phyloP scores from a whole-genome alignment of 2,113 vertebrate genomes.

The Crotalus viridis region DNA sequence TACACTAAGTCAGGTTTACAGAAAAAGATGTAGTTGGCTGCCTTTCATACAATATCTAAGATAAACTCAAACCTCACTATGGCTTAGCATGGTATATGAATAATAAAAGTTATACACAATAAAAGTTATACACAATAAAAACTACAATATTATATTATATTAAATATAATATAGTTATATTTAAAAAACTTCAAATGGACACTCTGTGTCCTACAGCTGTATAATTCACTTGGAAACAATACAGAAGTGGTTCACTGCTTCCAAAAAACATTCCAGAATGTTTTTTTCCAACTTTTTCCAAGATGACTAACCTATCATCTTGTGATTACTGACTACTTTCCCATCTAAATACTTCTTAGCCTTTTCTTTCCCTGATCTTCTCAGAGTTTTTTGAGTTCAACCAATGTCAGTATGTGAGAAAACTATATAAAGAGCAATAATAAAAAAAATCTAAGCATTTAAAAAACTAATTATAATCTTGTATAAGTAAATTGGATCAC shows the following conservation, averaged over 20 bases:
- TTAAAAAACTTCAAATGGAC: background rate
- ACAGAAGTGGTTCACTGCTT: background rate
- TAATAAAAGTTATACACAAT: background rate
- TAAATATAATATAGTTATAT: too few relatives aligned
- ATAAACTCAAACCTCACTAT: background rate
- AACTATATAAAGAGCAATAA: background rate
- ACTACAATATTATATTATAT: background rate
- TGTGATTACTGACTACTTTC: background rate
- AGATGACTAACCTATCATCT: background rate
- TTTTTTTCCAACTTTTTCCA: background rate
- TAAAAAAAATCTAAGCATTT: background rate
- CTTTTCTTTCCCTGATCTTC: background rate
- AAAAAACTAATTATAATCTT: background rate
- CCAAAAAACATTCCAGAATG: background rate
- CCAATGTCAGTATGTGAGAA: background rate
- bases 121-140: background rate
- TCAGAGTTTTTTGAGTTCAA: background rate
- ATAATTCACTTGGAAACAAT: background rate
- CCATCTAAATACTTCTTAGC: background rate
- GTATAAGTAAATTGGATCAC: background rate
- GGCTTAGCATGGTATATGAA: background rate
- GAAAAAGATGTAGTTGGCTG: background rate
- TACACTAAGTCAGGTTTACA: background rate
- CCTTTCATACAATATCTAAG: background rate
- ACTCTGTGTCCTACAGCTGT: background rate